These are phyloP conservation scores for Pongo pygmaeus DNA, from an alignment of 2,113 vertebrate species.

Conservation along the genomic window DNA sequence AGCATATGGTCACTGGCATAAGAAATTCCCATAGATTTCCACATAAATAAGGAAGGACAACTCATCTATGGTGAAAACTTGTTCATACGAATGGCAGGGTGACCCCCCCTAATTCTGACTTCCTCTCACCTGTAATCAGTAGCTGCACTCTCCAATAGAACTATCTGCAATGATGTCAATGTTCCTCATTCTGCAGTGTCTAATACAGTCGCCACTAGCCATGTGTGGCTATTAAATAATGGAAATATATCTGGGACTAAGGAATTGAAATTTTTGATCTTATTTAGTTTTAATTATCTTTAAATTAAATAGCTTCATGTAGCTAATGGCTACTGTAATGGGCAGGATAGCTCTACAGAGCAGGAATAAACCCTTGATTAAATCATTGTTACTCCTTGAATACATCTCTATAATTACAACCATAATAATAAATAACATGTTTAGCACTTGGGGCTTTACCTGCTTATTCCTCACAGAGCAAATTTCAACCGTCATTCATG, in stretches of 20 bases:
- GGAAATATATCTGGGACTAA: not conserved
- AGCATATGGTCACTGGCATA: not conserved
- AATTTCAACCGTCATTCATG: not conserved
- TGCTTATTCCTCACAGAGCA: not conserved
- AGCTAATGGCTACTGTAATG: not conserved
- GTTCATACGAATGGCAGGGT: not conserved
- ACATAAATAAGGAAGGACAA: not conserved
- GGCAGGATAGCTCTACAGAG: not conserved
- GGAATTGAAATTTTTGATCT: not conserved
- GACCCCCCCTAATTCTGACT: not conserved
- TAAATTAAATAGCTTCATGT: not conserved
- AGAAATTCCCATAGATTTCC: not conserved
- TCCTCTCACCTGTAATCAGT: not conserved
- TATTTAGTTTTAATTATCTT: conserved; percentile 14
- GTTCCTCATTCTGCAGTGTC: not conserved
- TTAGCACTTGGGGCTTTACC: not conserved
- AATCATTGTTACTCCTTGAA: not conserved
- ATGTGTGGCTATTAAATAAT: not conserved
- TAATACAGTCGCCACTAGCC: not conserved
- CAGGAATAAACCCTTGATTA: not conserved
- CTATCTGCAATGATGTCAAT: too few relatives aligned
- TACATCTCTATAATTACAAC: not conserved
- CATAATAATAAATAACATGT: not conserved
- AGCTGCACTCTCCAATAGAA: too few relatives aligned
- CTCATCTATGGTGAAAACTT: not conserved